A percentile compares a stretch with the other conserved stretches of the same genome.
These are phyloP conservation scores for Notocelia uddmanniana DNA, from an alignment of 2,888 invertebrate species.

Conservation along the genomic window DNA sequence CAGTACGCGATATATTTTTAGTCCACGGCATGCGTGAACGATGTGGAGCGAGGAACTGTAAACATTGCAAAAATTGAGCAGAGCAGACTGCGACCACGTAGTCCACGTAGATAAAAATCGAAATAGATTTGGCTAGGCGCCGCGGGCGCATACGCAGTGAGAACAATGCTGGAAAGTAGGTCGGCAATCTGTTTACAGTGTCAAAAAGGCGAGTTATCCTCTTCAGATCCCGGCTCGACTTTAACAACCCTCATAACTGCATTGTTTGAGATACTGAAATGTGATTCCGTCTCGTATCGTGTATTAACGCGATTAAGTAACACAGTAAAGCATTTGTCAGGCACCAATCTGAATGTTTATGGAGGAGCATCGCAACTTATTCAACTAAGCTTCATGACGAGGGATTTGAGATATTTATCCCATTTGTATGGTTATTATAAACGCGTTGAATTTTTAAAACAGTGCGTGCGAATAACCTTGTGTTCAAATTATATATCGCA, in stretches of 20 bases:
- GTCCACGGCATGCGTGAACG: conserved; percentile 33
- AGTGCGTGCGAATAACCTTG: neutral
- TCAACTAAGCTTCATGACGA: neutral
- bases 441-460: neutral
- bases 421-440: neutral
- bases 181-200: conserved; percentile 79
- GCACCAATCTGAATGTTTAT: conserved; percentile 5
- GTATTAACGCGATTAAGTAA: conserved; percentile 4
- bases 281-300: conserved; percentile 26
- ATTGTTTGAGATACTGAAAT: conserved; percentile 25
- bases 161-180: conserved; percentile 81
- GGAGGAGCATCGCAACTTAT: neutral
- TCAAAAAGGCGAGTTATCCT: conserved; percentile 70
- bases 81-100: conserved; percentile 62
- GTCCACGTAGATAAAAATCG: conserved; percentile 76
- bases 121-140: conserved; percentile 83
- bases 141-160: conserved; percentile 63
- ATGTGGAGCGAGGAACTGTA: conserved; percentile 55
- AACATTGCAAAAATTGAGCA: conserved; percentile 77
- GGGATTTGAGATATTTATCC: neutral
- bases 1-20: conserved; percentile 42
- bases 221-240: conserved; percentile 47
- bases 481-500: neutral
- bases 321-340: conserved; percentile 6
- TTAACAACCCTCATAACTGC: conserved; percentile 38